Conservation (phyloP, 2,113 vertebrate species). For the Mirounga angustirostris region DNA sequence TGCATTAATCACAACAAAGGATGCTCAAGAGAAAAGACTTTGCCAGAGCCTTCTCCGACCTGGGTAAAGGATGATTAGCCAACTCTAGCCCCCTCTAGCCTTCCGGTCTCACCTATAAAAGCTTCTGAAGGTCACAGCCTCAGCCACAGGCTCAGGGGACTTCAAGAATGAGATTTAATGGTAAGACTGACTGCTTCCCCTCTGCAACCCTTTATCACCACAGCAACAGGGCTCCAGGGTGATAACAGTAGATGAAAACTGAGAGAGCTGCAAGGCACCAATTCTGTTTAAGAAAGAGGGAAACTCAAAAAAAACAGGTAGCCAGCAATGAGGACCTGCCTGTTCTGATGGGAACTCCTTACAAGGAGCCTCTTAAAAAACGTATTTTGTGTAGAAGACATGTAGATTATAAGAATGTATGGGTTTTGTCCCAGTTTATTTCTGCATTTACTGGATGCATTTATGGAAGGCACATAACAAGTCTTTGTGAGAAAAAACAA, state of each 20-base stretch:
- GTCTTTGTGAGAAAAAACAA: constrained; percentile 93
- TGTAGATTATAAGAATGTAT: constrained; percentile 93
- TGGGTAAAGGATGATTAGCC: not conserved
- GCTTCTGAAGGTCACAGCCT: not conserved
- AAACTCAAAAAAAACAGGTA: not conserved
- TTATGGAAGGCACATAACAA: constrained; percentile 93
- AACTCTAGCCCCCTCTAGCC: not conserved
- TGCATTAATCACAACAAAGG: not conserved
- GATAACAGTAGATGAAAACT: not conserved
- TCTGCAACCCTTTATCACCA: not conserved
- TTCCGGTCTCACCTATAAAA: not conserved
- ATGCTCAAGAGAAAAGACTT: not conserved
- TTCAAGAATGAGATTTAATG: constrained; percentile 1
- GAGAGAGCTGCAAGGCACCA: not conserved
- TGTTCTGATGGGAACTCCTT: not conserved
- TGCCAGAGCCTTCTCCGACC: not conserved
- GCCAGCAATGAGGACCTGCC: not conserved
- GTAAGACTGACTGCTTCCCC: not conserved
- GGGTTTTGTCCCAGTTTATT: constrained; percentile 95
- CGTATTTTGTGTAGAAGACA: constrained; percentile 90
- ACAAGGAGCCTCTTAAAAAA: constrained; percentile 76
- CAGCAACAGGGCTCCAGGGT: not conserved
- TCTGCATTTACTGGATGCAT: constrained; percentile 92
- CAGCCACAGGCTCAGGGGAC: not conserved
- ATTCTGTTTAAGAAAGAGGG: not conserved